phyloP scores from a whole-genome alignment of 2,797 vertebrate species.

The Acanthurus lineatus region DNA sequence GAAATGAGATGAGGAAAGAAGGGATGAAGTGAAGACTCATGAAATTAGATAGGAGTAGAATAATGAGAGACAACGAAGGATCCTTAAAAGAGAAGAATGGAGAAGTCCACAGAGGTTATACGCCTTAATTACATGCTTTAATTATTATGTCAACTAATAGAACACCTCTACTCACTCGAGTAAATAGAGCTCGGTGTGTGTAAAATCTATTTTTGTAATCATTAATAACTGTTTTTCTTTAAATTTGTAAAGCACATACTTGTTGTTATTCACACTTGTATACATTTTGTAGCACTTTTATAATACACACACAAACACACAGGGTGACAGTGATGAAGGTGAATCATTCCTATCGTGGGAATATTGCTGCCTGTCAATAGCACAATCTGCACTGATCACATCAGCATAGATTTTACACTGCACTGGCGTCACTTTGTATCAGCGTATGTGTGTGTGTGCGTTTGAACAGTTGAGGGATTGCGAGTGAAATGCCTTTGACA shows the following conservation, averaged over 20 bases:
- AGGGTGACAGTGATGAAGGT: conserved; percentile 82
- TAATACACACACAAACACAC: conserved; percentile 24
- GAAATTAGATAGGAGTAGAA: conserved; percentile 28
- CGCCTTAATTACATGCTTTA: conserved; percentile 58
- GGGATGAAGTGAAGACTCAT: conserved; percentile 21
- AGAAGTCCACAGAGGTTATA: conserved; percentile 79
- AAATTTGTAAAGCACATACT: background rate
- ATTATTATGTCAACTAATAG: conserved; percentile 72
- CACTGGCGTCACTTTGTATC: conserved; percentile 60
- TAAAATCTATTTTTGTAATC: conserved; percentile 11
- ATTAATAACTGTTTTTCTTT: background rate
- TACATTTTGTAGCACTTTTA: conserved; percentile 11
- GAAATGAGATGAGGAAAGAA: conserved; percentile 14
- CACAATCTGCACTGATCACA: conserved; percentile 81
- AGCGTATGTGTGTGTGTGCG: conserved; percentile 37
- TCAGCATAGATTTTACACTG: conserved; percentile 85
- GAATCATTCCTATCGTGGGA: conserved; percentile 80
- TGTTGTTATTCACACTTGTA: background rate
- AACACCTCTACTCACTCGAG: conserved; percentile 26
- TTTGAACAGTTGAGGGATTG: conserved; percentile 78
- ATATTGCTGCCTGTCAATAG: conserved; percentile 84
- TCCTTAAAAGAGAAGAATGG: conserved; percentile 62
- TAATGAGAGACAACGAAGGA: conserved; percentile 59
- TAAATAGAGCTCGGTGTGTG: background rate
- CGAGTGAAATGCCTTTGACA: conserved; percentile 82